phyloP scores from a whole-genome alignment of 2,888 invertebrate genomes.

The Xestia c-nigrum region DNA sequence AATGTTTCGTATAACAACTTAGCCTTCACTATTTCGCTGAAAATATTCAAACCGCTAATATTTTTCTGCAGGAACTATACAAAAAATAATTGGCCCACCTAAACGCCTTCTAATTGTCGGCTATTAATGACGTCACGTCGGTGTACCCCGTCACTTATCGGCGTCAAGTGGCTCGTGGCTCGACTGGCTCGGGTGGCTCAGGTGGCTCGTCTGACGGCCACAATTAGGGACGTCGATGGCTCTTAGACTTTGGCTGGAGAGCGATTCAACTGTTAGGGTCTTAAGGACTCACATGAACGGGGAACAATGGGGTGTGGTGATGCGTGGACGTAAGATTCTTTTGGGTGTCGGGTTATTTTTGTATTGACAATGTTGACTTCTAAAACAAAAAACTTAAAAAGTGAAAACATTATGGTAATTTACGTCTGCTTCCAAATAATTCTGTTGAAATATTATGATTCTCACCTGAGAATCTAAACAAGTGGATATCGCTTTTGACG shows the following conservation, averaged over 20 bases:
- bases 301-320: constrained; percentile 33
- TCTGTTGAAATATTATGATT: background rate
- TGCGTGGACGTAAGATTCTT: constrained; percentile 14
- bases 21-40: background rate
- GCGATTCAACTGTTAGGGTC: constrained; percentile 58
- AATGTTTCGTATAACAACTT: background rate
- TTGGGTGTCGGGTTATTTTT: background rate
- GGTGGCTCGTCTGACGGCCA: constrained; percentile 55
- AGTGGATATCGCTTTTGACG: background rate
- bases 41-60: background rate
- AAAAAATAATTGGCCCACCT: constrained; percentile 42
- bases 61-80: constrained; percentile 15
- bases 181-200: constrained; percentile 42
- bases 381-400: background rate
- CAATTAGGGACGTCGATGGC: constrained; percentile 61
- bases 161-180: constrained; percentile 57
- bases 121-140: constrained; percentile 50
- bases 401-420: background rate
- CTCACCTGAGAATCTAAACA: background rate
- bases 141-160: constrained; percentile 59
- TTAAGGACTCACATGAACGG: constrained; percentile 23
- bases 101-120: constrained; percentile 40
- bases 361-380: background rate
- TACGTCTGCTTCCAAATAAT: background rate
- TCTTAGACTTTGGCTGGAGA: constrained; percentile 52